phyloP scores from a whole-genome alignment of 1,140 invertebrate genomes.

The Eumaeus atala region DNA sequence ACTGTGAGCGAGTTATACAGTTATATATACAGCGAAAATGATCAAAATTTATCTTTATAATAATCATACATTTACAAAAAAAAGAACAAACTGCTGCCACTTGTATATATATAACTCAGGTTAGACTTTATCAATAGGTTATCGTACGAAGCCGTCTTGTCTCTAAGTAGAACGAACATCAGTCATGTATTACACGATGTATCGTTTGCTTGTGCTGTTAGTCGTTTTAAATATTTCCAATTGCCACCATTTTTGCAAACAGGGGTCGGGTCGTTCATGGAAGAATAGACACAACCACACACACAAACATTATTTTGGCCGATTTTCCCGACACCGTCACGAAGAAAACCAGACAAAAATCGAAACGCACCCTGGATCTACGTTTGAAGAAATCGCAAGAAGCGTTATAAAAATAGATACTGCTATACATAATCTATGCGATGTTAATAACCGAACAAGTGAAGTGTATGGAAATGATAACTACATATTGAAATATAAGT shows the following conservation, averaged over 20 bases:
- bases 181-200: neutral
- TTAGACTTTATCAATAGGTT: too few species aligned
- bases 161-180: too few species aligned
- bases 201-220: neutral
- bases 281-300: neutral
- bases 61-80: too few species aligned
- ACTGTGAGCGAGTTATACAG: too few species aligned
- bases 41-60: too few species aligned
- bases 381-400: conserved; percentile 1
- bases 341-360: neutral
- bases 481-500: conserved; percentile 15
- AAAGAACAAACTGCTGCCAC: too few species aligned
- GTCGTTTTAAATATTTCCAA: neutral
- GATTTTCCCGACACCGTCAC: neutral
- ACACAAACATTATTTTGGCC: neutral
- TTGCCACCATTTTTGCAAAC: neutral
- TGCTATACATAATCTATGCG: conserved; percentile 7
- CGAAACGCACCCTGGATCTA: neutral
- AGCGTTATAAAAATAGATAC: conserved; percentile 1
- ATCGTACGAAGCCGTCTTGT: too few species aligned
- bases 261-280: neutral
- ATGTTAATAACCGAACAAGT: conserved; percentile 3
- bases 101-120: too few species aligned
- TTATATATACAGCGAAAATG: too few species aligned
- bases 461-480: conserved; percentile 10